Evolutionary conservation across 2,113 vertebrate genomes (phyloP), one percentile per base, ranked within the genome.

Genomic region (Callorhinus ursinus): DNA sequence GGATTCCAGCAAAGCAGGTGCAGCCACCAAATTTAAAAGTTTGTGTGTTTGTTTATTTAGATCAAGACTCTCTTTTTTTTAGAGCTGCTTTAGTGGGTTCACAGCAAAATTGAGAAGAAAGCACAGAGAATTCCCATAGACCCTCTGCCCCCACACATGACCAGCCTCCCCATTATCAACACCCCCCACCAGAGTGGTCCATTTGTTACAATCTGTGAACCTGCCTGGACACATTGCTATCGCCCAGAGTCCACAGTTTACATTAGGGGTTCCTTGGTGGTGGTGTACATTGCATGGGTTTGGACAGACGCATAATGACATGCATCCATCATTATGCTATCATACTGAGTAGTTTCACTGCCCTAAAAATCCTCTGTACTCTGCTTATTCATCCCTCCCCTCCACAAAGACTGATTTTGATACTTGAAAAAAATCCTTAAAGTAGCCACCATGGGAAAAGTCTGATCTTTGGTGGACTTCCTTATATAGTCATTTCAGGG

Each of bases 401-500:
- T 9, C 69, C 85, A 51, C 57, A 76, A 76, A 84, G 69, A 59
- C 55, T 57, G 74, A 46, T 81, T 93, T 87, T 65, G 79, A 89
- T 72, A 76, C 94, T 91, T 90, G 24, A 7, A 46, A 67, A 39
- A 89, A 36, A 21, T n/a, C 69, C 46, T 92, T 65, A 28, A 90
- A 83, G 90, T 74, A 88, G 57, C 80, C 55, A 21, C 59, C 55
- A 18, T 57, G 65, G 85, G 90, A 89, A 85, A 95, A 71, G 39
- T 24, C 22, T 76, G 22, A 33, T 84, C 51, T 86, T 51, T 12
- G 55, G 10, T 86, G 67, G 49, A 93, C 26, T 94, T 93, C 95
- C 88, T 94, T 92, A 71, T 69, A 88, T 36, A 95, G 96, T 89
- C 79, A 90, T 72, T 65, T 83, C 82, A 86, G 65, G 36, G 36